Evolutionary conservation across 2,113 vertebrate genomes (phyloP).

Genomic region (Notothenia coriiceps): DNA sequence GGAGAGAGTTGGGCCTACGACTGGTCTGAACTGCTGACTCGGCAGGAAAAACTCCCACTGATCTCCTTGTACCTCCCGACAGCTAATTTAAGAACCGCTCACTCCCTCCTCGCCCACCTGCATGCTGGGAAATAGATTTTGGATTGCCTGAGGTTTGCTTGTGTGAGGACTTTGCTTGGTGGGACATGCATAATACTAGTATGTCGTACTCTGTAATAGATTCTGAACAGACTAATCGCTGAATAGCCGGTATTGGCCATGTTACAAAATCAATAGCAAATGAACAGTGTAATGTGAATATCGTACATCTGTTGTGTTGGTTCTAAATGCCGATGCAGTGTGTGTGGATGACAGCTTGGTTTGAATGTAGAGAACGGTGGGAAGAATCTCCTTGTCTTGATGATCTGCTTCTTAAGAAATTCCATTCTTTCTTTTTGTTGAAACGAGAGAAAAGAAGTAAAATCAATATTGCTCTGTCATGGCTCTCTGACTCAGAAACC

Average conservation of each 20-base stretch:
- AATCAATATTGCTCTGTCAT: constrained; percentile 4
- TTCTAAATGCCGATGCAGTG: neutral
- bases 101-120: constrained; percentile 9
- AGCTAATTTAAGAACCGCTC: constrained; percentile 54
- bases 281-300: constrained; percentile 39
- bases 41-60: constrained; percentile 32
- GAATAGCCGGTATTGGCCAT: constrained; percentile 33
- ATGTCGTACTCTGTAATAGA: constrained; percentile 17
- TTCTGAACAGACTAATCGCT: constrained; percentile 2
- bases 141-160: constrained; percentile 21
- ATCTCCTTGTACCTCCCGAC: constrained; percentile 33
- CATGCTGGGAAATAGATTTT: constrained; percentile 38
- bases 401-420: neutral
- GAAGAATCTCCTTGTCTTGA: neutral
- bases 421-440: constrained; percentile 5
- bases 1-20: constrained; percentile 6
- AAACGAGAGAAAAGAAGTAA: neutral
- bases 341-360: constrained; percentile 3
- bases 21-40: constrained; percentile 45
- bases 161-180: constrained; percentile 19
- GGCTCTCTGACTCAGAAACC: constrained; percentile 23
- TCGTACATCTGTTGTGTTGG: constrained; percentile 22
- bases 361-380: neutral
- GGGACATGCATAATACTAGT: neutral
- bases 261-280: constrained; percentile 34